Evolutionary conservation across 2,113 vertebrate species (phyloP), one percentile per base, ranked within the genome.

Genomic region (Gasterosteus nipponicus): DNA sequence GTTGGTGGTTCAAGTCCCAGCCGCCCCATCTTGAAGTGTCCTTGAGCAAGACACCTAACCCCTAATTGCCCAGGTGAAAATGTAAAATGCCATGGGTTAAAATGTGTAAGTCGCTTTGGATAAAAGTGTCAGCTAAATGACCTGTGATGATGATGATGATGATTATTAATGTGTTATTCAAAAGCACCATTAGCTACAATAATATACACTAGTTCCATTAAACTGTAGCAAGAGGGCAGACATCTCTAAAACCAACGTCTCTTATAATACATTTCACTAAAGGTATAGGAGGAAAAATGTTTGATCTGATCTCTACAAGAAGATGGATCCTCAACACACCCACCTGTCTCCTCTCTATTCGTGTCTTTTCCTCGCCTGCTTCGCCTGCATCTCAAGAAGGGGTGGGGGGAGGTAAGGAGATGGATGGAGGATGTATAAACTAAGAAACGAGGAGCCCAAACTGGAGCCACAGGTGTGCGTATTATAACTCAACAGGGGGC

Each of bases 401-500:
- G 53, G 53, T 56, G 4, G 19, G 5, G 31, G 29, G 54, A 57
- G 54, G 29, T 15, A 56, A 33, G 54, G 29, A 33, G 29, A 16
- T 26, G 29, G 15, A 57, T 57, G 12, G 54, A 57, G 26, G 54
- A 31, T 31, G 54, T 31, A 31, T 26, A 2, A 54, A 4, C n/a
- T 26, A 5, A 29, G 22, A 12, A 54, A 29, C 26, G 10, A 56
- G 51, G 11, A 56, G 53, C 53, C 53, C 53, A 7, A 7, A 19
- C 5, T 10, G 18, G 41, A 39, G 31, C 22, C 33, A n/a, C 9
- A 29, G 60, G n/a, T 60, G 22, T 19, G 56, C 22, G 14, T 16
- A 0, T 4, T 9, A 0, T 11, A 4, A 2, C 16, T 64, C 80
- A 67, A 59, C 69, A 85, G 87, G 60, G 62, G 75, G 73, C 75